Evolutionary conservation across 2,113 vertebrate species (phyloP).

Genomic region (Anguilla rostrata): DNA sequence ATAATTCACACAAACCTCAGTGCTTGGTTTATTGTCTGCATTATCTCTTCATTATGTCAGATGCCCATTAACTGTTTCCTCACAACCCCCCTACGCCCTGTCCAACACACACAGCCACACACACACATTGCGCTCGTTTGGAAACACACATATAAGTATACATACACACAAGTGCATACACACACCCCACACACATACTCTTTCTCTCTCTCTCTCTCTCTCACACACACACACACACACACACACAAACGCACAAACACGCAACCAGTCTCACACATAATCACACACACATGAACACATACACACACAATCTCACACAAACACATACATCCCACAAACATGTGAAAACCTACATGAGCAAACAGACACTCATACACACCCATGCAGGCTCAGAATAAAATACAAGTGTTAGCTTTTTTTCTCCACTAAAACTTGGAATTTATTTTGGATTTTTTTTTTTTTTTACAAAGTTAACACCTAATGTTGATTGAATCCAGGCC

Average conservation of each 20-base stretch:
- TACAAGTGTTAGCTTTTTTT: not conserved
- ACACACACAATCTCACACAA: too few species aligned
- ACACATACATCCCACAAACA: not conserved
- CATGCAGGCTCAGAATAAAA: not conserved
- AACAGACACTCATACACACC: not conserved
- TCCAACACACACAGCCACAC: not conserved
- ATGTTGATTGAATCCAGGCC: not conserved
- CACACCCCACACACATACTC: too few species aligned
- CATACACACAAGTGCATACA: not conserved
- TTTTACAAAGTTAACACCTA: not conserved
- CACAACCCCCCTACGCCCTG: not conserved
- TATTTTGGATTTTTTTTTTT: not conserved
- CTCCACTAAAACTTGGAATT: not conserved
- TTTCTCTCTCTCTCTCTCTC: too few species aligned
- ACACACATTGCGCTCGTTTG: not conserved
- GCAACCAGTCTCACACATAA: too few species aligned
- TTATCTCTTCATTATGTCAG: conserved; percentile 33
- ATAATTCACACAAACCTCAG: conserved; percentile 49
- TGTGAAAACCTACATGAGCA: not conserved
- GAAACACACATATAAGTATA: not conserved
- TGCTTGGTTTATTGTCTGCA: conserved; percentile 34
- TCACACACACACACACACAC: too few species aligned
- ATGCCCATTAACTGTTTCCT: conserved; percentile 22
- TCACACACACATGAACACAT: too few species aligned
- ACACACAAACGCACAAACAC: too few species aligned